Evolutionary conservation across 2,113 vertebrate species (phyloP).

Genomic region (Datnioides undecimradiatus): DNA sequence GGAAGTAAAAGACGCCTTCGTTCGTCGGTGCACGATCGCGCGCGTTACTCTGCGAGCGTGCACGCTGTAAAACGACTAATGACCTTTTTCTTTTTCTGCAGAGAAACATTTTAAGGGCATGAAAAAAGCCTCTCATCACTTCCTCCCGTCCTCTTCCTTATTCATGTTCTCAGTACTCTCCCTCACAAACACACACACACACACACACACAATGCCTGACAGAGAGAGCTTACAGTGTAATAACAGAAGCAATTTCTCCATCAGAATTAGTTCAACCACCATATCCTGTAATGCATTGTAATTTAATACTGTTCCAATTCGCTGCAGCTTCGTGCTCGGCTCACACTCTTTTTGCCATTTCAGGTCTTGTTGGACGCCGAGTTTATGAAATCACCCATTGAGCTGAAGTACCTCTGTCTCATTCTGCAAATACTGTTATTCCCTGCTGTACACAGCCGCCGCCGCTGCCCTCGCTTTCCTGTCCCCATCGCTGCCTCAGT

Average conservation of each 20-base stretch:
- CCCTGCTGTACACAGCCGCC: conserved; percentile 17
- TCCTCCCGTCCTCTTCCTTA: neutral
- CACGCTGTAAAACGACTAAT: neutral
- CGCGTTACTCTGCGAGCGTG: neutral
- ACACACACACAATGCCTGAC: conserved; percentile 20
- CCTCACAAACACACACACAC: neutral
- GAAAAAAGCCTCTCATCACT: neutral
- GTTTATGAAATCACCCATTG: conserved; percentile 48
- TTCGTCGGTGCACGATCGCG: no score
- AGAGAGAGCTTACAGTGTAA: conserved; percentile 47
- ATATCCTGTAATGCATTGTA: conserved; percentile 67
- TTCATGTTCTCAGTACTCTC: neutral
- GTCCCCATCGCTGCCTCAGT: conserved; percentile 13
- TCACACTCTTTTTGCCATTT: conserved; percentile 19
- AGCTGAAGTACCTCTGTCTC: conserved; percentile 45
- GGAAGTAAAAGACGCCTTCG: no score
- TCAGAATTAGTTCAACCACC: conserved; percentile 71
- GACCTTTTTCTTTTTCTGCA: conserved; percentile 8
- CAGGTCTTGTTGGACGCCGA: conserved; percentile 38
- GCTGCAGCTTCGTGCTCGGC: conserved; percentile 37
- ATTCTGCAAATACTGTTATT: conserved; percentile 42
- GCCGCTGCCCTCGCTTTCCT: neutral
- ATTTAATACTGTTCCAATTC: conserved; percentile 67
- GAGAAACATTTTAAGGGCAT: conserved; percentile 12
- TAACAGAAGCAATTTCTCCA: conserved; percentile 63